Percentiles rank a stretch among this genome's conserved stretches.
These are phyloP conservation scores for Phrynosoma blainvillii DNA, from an alignment of 2,113 vertebrate species.

Conservation along the genomic window DNA sequence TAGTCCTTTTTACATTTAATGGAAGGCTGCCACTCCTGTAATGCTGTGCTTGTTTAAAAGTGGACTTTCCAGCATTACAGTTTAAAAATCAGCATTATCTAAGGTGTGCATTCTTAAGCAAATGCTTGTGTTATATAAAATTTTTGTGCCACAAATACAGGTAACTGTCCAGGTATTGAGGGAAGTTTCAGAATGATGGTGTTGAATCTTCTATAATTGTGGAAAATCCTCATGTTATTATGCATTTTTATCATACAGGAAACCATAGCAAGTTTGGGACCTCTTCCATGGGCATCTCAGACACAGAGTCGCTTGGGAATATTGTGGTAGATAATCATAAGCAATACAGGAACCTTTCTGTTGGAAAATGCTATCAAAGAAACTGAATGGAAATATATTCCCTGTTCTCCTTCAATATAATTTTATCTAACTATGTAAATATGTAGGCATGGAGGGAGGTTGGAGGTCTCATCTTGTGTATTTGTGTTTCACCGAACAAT, in stretches of 20 bases:
- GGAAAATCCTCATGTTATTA: not conserved
- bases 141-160: slow-evolving; percentile 23
- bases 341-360: slow-evolving; percentile 63
- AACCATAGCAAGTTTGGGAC: slow-evolving; percentile 31
- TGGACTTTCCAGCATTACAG: slow-evolving; percentile 33
- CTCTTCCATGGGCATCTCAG: slow-evolving; percentile 41
- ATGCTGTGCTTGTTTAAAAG: slow-evolving; percentile 11
- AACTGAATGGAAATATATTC: slow-evolving; percentile 48
- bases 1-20: slow-evolving; percentile 52
- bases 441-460: slow-evolving; percentile 49
- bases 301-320: not conserved
- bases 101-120: slow-evolving; percentile 26
- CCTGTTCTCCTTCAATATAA: slow-evolving; percentile 53
- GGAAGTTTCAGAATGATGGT: slow-evolving; percentile 28
- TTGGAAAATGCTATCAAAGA: slow-evolving; percentile 44
- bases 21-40: slow-evolving; percentile 31
- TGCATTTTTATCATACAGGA: slow-evolving; percentile 8
- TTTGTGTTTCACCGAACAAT: slow-evolving; percentile 65
- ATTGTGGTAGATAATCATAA: slow-evolving; percentile 28
- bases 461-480: slow-evolving; percentile 63
- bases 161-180: slow-evolving; percentile 30
- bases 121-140: slow-evolving; percentile 59
- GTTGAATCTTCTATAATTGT: not conserved
- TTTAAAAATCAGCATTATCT: slow-evolving; percentile 45
- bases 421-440: slow-evolving; percentile 68